Base-by-base conservation (phyloP, 2,797 vertebrate genomes). In the Discoglossus pictus region DNA sequence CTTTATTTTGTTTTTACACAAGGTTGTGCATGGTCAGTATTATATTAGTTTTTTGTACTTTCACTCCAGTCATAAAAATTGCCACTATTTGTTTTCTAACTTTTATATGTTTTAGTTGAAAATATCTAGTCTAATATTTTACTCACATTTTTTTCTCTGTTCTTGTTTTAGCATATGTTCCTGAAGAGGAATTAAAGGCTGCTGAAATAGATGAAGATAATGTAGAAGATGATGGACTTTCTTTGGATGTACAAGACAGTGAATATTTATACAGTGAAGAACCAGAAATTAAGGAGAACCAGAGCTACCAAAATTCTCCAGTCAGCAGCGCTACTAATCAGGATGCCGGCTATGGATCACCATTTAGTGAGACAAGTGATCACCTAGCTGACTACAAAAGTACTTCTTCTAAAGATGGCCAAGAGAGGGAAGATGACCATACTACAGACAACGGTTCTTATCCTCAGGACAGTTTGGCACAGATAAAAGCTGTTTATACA, bases 401-500 rank as follows among this genome's bases (percentile, higher is more conserved):
- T 82, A 85, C 87, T 23, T 87, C 93, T 55, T 87, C 92, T 65
- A 86, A 85, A 75, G 93, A 97, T 40, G 88, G 87, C 67, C 87
- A 86, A 66, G 94, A 98, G 74, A 92, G 88, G 75, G 88, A 93
- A 66, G 92, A 92, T 52, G 85, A 82, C 24, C 84, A 80, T 65
- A 89, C 91, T 71, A 83, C 86, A 8, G 90, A 94, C 73, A 84
- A 86, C 73, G 77, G 88, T 75, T 87, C 93, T 69, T 93, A 93
- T 13, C 89, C 95, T 65, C 94, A 96, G 82, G 95, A 98, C 88
- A 98, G 96, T 87, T 84, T 99, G 88, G 91, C 92, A 46, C 93
- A 98, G 82, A 99, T 97, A 90, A 99, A 97, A 89, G 93, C 95
- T 2, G 94, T 95, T 82, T 98, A 98, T 84, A 93, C 97, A 80